Evolutionary conservation across 2,888 invertebrate species (phyloP), one percentile per base, ranked within the genome.

Genomic region (Cecidostiba fungosa): DNA sequence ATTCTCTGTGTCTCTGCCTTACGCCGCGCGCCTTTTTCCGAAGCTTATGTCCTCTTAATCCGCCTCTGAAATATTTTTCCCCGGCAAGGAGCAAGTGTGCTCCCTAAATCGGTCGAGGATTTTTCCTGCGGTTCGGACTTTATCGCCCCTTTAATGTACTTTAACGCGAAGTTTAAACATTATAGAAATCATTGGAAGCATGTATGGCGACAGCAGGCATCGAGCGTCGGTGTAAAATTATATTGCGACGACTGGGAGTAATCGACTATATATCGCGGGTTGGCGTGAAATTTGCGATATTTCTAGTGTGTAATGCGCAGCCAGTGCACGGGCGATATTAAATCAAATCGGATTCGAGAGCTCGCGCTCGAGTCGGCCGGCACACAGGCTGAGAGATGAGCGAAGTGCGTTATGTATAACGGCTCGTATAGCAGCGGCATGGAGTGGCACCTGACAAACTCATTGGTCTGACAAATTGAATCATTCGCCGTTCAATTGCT

Each of bases 381-480:
- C 77, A 82, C 80, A 80, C 47, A 70, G 29, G 69, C 72, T 76
- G 16, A 47, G 72, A 36, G 16, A 66, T 54, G 54, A 59, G 23
- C 54, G 54, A n/a, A 59, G 50, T 62, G 88, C 89, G 59, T 47
- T 80, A 77, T 74, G 79, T 70, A 85, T 76, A 82, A 82, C 70
- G 76, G 83, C 69, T 81, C 80, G 84, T 78, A 81, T 74, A 59
- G 85, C 81, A 87, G 89, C 90, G 90, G 91, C 92, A 90, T 91
- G 89, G 91, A 93, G 92, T 92, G 92, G 91, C 93, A 93, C 93
- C 93, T 93, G 93, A 92, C 93, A 92, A 93, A 93, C 92, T 92
- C 93, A 92, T 93, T 93, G 92, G 92, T 91, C 93, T 92, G 93
- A 92, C 91, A 92, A 93, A 93, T 93, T 93, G 92, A 93, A 93